phyloP scores from a whole-genome alignment of 2,888 invertebrate species.

The Mesochorus sp. region DNA sequence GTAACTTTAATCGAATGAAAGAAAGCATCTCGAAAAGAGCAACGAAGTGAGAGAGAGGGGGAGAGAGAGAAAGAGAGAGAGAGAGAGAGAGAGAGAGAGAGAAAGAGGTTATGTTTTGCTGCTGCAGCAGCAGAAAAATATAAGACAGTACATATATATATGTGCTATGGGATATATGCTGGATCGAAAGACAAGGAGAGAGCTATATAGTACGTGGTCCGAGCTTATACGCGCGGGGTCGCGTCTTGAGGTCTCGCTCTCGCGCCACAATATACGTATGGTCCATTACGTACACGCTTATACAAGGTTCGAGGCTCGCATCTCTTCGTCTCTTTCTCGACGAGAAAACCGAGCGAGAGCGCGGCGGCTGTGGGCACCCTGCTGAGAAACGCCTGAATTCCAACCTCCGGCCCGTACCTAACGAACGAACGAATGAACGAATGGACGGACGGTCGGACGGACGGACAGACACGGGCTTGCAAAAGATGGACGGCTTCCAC shows the following conservation, averaged over 20 bases:
- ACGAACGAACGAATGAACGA: conserved; percentile 75
- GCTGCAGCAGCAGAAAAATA: conserved; percentile 15
- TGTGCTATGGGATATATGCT: conserved; percentile 42
- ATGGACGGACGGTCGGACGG: conserved; percentile 59
- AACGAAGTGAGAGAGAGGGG: not conserved
- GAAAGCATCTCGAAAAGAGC: conserved; percentile 26
- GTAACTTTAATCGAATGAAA: conserved; percentile 14
- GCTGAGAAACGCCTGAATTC: conserved; percentile 79
- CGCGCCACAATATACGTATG: conserved; percentile 23
- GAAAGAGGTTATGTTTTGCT: conserved; percentile 12
- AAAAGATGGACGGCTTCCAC: conserved; percentile 63
- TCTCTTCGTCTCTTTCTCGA: conserved; percentile 30
- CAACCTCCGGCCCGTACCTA: conserved; percentile 78
- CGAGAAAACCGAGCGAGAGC: conserved; percentile 62
- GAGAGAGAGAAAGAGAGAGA: conserved; percentile 19
- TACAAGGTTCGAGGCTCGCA: conserved; percentile 64
- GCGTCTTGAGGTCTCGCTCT: conserved; percentile 40
- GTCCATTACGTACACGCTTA: conserved; percentile 43
- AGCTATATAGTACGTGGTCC: conserved; percentile 31
- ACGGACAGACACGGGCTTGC: conserved; percentile 58
- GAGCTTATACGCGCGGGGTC: conserved; percentile 54
- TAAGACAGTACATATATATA: not conserved
- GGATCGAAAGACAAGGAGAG: conserved; percentile 31
- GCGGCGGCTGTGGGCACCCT: conserved; percentile 73
- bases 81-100: conserved; percentile 17